These are phyloP conservation scores for Gibbula magus DNA, from an alignment of 2,888 invertebrate genomes.

Conservation along the genomic window DNA sequence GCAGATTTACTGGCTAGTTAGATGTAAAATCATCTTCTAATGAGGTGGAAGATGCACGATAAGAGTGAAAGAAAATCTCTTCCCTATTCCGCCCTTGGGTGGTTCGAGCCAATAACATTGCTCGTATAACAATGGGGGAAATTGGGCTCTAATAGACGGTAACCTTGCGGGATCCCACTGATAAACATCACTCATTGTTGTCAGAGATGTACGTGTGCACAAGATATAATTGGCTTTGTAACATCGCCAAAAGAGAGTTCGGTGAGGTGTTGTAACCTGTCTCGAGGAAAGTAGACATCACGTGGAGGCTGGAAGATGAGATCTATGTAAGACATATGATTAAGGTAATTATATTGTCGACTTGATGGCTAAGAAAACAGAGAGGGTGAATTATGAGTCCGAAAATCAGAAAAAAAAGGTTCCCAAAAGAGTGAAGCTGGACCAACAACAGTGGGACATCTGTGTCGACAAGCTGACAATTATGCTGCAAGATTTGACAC, in stretches of 20 bases:
- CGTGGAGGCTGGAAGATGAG: no score
- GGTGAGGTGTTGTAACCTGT: not conserved
- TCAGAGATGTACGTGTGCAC: not conserved
- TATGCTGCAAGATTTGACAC: not conserved
- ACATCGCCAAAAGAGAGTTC: not conserved
- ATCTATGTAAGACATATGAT: no score
- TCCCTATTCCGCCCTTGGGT: not conserved
- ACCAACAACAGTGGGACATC: no score
- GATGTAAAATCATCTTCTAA: not conserved
- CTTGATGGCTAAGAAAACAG: no score
- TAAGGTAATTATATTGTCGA: no score
- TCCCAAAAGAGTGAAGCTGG: no score
- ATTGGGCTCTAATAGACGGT: not conserved
- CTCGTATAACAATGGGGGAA: constrained; percentile 2
- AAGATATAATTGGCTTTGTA: not conserved
- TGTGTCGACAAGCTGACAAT: no score
- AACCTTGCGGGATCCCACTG: not conserved
- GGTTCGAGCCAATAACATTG: not conserved
- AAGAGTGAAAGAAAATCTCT: not conserved
- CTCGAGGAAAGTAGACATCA: not conserved
- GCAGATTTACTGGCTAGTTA: not conserved
- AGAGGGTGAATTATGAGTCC: no score
- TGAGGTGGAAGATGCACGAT: not conserved
- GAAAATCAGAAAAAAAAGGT: no score
- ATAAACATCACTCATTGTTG: constrained; percentile 14